Evolutionary conservation across 1,140 invertebrate species (phyloP), one percentile per base, ranked within the genome.

Genomic region (Drosophila pachea): DNA sequence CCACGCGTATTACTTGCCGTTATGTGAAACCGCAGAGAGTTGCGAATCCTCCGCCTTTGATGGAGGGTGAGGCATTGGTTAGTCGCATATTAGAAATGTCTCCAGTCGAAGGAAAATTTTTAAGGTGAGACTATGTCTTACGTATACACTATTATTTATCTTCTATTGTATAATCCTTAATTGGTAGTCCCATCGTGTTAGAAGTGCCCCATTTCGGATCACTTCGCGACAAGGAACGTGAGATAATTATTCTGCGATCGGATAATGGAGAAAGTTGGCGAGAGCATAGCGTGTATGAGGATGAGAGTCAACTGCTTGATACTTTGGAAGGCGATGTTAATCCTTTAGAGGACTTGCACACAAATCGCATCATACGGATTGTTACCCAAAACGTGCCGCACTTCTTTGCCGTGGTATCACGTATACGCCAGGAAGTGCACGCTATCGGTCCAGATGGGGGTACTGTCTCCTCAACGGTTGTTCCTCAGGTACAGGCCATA

Each of bases 171-270:
- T 5, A 11, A 42, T 6, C 6, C 29, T 45, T 1, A 35, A 54
- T 12, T 50, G 33, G 9, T 22, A 89, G 88, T 48, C 98, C 98
- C 2, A 97, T 99, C n/a, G 95, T 99, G 52, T 93, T 99, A 50
- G 98, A 99, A 91, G 95, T 99, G 35, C 99, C 99, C 1, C 98
- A 99, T 91, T 99, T 99, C 91, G 99, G 98, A 0, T 98, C 98
- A 0, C 92, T 99, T 0, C 93, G 96, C 43, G 97, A 97, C 5
- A 97, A 97, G 79, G 98, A 99, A 89, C 92, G 99, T 35, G 99
- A 99, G 91, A 99, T 99, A 31, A 96, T 99, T 12, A 97, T 99
- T 63, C 91, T 99, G 1, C 92, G 98, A 47, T 99, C 97, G 35
- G 98, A 99, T 88, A 98, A 99, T 87, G 99, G 99, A 2, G 97